phyloP scores from a whole-genome alignment of 2,888 invertebrate species.

The Erannis defoliaria region DNA sequence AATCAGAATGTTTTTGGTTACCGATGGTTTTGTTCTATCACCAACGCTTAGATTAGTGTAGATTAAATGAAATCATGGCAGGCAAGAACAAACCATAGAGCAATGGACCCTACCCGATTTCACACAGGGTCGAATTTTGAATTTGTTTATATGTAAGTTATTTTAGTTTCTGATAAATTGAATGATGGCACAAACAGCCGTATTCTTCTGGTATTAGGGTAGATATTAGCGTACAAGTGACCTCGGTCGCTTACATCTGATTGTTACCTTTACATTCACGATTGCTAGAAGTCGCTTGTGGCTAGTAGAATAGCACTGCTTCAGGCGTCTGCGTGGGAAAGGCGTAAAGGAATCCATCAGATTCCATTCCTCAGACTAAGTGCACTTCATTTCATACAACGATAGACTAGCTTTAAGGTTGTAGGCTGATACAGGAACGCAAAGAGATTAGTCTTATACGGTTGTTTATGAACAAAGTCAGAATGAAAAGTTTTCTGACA shows the following conservation, averaged over 20 bases:
- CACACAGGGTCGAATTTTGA: too few species aligned
- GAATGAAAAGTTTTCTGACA: too few species aligned
- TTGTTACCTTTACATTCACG: background rate
- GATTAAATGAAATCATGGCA: too few species aligned
- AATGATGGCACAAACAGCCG: too few species aligned
- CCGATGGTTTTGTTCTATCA: too few species aligned
- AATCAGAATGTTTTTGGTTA: too few species aligned
- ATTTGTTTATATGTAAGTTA: too few species aligned
- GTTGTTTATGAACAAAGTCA: background rate
- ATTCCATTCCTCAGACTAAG: conserved; percentile 45
- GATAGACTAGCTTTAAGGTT: conserved; percentile 51
- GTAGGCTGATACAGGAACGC: background rate
- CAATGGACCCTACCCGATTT: too few species aligned
- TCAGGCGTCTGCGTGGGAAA: background rate
- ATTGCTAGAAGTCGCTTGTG: background rate
- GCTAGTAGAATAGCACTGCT: background rate
- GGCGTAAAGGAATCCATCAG: conserved; percentile 36
- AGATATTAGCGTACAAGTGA: background rate
- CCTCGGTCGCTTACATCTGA: background rate
- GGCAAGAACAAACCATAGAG: too few species aligned
- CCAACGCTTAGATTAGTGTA: too few species aligned
- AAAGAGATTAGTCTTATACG: background rate
- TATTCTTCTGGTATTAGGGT: background rate
- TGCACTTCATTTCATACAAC: conserved; percentile 63
- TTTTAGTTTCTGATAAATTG: too few species aligned